Evolutionary conservation across 37 sponge, comb jelly and placozoan genomes (phyloP).

Genomic region (Aplysina aerophoba): DNA sequence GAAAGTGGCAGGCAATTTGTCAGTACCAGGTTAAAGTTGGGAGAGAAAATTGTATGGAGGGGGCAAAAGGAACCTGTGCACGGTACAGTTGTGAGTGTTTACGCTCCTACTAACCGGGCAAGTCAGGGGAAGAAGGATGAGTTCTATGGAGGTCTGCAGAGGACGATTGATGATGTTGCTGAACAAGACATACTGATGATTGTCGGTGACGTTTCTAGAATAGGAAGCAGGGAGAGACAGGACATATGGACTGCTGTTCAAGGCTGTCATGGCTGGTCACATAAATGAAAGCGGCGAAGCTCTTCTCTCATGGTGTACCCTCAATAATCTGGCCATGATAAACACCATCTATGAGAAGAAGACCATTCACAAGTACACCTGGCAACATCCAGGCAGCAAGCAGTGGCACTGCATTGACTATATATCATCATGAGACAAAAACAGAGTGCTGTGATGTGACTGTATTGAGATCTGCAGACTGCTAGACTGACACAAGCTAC

Average conservation of each 20-base stretch:
- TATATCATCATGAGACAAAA: too few species aligned
- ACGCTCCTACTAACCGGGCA: not conserved
- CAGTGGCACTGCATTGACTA: constrained; percentile 34
- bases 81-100: not conserved
- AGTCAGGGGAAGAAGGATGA: not conserved
- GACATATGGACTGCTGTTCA: not conserved
- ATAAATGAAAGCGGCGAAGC: constrained; percentile 41
- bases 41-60: constrained; percentile 3
- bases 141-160: not conserved
- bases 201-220: not conserved
- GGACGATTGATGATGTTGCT: not conserved
- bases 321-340: constrained; percentile 41
- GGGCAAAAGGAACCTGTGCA: not conserved
- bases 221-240: not conserved
- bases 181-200: not conserved
- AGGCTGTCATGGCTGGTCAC: constrained; percentile 27
- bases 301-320: constrained; percentile 38
- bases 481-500: too few species aligned
- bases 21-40: constrained; percentile 23
- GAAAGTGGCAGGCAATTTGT: constrained; percentile 34
- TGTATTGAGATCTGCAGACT: too few species aligned
- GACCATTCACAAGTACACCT: constrained; percentile 43
- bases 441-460: too few species aligned
- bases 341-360: constrained; percentile 41
- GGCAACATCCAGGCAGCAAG: constrained; percentile 50